Evolutionary conservation across 2,797 vertebrate species (phyloP).

Genomic region (Hippopotamyrus pictus): DNA sequence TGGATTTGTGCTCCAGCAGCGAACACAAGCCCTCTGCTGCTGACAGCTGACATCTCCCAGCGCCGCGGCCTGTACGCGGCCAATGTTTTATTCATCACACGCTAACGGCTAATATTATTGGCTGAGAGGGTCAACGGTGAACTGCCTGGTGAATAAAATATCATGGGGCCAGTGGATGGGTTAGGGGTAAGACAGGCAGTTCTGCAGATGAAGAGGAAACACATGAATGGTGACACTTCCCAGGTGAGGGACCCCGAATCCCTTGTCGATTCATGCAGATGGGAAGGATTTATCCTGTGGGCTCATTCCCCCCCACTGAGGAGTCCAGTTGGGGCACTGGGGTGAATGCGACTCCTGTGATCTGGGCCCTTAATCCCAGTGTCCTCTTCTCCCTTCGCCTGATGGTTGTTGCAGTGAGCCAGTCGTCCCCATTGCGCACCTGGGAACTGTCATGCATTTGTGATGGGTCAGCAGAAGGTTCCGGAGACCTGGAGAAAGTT

Average conservation of each 20-base stretch:
- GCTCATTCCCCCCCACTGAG: not conserved
- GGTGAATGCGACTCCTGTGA: not conserved
- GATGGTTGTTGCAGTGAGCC: not conserved
- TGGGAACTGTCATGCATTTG: not conserved
- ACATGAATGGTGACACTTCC: not conserved
- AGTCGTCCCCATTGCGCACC: not conserved
- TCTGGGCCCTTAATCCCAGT: not conserved
- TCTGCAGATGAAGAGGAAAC: not conserved
- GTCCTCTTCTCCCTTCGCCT: not conserved
- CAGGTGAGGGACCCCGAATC: not conserved
- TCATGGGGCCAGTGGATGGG: not conserved
- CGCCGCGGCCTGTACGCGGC: not conserved
- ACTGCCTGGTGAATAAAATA: not conserved
- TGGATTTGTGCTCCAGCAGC: not conserved
- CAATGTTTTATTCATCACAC: constrained; percentile 7
- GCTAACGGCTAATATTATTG: not conserved
- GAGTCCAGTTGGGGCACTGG: not conserved
- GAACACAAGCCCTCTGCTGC: not conserved
- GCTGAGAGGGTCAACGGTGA: constrained; percentile 10
- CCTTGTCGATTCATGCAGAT: not conserved
- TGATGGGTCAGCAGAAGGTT: not conserved
- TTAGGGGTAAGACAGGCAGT: not conserved
- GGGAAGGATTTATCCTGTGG: not conserved
- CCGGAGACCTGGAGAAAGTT: not conserved
- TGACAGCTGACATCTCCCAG: not conserved